phyloP scores from a whole-genome alignment of 2,888 invertebrate species.

The Ferrisia virgata region DNA sequence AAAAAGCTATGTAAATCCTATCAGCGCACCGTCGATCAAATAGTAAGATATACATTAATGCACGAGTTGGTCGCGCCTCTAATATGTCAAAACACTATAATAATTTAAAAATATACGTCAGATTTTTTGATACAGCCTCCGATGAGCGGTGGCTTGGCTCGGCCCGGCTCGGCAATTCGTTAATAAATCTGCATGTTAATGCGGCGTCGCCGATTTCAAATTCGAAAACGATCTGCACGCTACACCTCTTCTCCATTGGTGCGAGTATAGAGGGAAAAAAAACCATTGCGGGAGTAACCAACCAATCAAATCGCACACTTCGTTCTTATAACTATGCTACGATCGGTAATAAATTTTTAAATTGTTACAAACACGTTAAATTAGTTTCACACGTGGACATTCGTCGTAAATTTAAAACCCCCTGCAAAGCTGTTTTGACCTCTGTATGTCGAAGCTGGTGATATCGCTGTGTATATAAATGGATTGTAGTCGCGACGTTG shows the following conservation, averaged over 20 bases:
- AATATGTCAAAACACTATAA: neutral
- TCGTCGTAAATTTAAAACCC: neutral
- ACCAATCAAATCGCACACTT: neutral
- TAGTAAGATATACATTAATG: neutral
- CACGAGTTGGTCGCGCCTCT: neutral
- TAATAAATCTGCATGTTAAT: slow-evolving; percentile 17
- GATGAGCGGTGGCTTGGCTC: no score
- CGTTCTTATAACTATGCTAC: neutral
- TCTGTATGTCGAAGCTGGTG: no score
- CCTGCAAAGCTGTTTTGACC: no score
- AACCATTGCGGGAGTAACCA: neutral
- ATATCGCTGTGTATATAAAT: no score
- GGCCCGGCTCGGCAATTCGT: no score
- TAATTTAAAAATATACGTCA: slow-evolving; percentile 3
- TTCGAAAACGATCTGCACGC: neutral
- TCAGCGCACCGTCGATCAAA: neutral
- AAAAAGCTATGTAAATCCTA: neutral
- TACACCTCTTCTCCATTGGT: neutral
- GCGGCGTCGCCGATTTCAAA: neutral
- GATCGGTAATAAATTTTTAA: slow-evolving; percentile 8
- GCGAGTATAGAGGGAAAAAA: neutral
- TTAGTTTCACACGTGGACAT: neutral
- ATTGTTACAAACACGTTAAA: neutral
- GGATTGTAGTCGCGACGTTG: no score
- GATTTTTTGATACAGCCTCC: neutral